Evolutionary conservation across 2,797 vertebrate genomes (phyloP).

Genomic region (Oryzias dopingdopingensis): DNA sequence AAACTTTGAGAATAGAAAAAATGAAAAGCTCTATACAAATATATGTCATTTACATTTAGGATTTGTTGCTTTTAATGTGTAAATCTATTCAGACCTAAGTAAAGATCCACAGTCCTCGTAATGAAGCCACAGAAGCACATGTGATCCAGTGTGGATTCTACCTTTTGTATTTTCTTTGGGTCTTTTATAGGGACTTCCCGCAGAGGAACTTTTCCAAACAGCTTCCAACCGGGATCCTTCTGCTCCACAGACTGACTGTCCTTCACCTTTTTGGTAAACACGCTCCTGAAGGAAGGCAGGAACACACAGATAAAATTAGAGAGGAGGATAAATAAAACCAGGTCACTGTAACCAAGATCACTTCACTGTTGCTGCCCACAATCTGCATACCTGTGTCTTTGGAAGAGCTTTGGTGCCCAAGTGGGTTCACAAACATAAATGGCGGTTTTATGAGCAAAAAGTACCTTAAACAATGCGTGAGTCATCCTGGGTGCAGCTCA

Average conservation of each 20-base stretch:
- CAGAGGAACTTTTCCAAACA: slow-evolving; percentile 86
- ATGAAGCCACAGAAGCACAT: not conserved
- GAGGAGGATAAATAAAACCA: not conserved
- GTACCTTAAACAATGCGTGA: too few relatives aligned
- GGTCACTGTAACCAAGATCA: not conserved
- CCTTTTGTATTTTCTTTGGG: slow-evolving; percentile 82
- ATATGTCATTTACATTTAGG: too few relatives aligned
- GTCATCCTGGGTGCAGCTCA: too few relatives aligned
- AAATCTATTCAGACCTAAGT: too few relatives aligned
- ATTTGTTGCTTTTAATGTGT: too few relatives aligned
- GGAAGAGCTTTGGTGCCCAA: too few relatives aligned
- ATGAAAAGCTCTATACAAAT: too few relatives aligned
- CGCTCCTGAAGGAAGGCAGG: slow-evolving; percentile 73
- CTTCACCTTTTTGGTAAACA: slow-evolving; percentile 86
- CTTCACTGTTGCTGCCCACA: not conserved
- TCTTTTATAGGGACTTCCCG: slow-evolving; percentile 80
- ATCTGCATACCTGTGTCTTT: not conserved
- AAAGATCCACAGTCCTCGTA: too few relatives aligned
- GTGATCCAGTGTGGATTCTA: slow-evolving; percentile 50
- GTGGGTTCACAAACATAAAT: too few relatives aligned
- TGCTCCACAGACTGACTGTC: slow-evolving; percentile 76
- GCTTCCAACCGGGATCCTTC: slow-evolving; percentile 86
- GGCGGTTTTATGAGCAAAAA: too few relatives aligned
- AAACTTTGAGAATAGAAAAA: too few relatives aligned
- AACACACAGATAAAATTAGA: slow-evolving; percentile 4